Evolutionary conservation across 2,888 invertebrate species (phyloP), one percentile per base, ranked within the genome.

Genomic region (Stratiomys singularior): DNA sequence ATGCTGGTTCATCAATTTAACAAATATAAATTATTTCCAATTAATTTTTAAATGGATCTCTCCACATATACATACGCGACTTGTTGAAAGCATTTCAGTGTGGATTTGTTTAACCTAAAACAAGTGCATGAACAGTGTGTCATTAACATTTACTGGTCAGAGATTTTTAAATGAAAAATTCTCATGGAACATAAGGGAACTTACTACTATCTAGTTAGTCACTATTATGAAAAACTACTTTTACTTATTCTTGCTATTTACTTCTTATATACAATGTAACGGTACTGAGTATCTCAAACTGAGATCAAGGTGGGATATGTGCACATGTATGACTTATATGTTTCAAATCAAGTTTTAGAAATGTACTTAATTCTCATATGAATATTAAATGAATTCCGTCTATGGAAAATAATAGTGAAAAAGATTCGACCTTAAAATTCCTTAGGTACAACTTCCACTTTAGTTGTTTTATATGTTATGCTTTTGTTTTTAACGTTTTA

Each of bases 401-500:
- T 52, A 52, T 60, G 23, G 7, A 60, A 60, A 60, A 25, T 60
- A 60, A 13, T 60, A 21, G 21, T 23, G 25, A 25, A 60, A 25
- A 60, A 25, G 3, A 0, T 25, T 23, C 23, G 60, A 60, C 60
- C 60, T 60, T 60, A 23, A 60, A 60, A 60, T 69, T 69, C n/a
- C 37, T 69, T 30, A 69, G 56, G 69, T 77, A 64, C 52, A 63
- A 76, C 66, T 64, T 76, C 69, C 58, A 58, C 37, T 37, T 37
- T 37, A 37, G 37, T 37, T 37, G 37, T 37, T 37, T 37, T 37
- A 37, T 37, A 37, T 37, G 15, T 52, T 15, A 15, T 9, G 15
- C 4, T 52, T n/a, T 52, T 52, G 18, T n/a, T 52, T 52, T 52
- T 52, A n/a, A n/a, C 15, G 15, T 52, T 52, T 52, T 4, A 18